phyloP scores from a whole-genome alignment of 1,140 invertebrate genomes.

The Bombus soroeensis region DNA sequence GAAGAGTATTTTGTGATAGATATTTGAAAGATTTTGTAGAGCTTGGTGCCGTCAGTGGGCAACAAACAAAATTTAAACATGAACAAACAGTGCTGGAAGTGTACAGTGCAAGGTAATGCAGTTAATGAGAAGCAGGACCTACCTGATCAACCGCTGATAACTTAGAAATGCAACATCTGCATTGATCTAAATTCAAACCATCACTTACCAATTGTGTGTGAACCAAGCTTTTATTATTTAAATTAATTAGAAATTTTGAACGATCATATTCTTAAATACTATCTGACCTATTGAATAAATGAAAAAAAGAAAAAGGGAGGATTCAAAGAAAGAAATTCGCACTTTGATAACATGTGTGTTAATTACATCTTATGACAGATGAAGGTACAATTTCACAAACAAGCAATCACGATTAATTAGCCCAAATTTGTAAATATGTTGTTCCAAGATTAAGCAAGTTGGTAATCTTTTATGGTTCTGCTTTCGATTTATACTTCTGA shows the following conservation, averaged over 20 bases:
- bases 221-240: neutral
- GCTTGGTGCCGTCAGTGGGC: conserved; percentile 21
- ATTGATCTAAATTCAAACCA: neutral
- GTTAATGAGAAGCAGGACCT: neutral
- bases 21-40: conserved; percentile 1
- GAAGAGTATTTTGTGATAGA: neutral
- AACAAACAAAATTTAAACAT: neutral
- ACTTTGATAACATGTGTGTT: neutral
- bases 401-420: neutral
- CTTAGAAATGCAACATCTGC: neutral
- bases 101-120: conserved; percentile 15
- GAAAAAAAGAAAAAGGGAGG: neutral
- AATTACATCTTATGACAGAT: neutral
- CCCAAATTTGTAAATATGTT: neutral
- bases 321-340: neutral
- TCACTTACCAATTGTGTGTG: neutral
- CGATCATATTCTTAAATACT: too few relatives aligned
- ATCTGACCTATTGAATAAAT: too few relatives aligned
- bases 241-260: neutral
- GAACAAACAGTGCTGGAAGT: neutral
- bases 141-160: conserved; percentile 28
- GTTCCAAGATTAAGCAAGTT: neutral
- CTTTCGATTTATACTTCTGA: neutral
- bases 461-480: neutral
- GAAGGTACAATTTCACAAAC: neutral